Base-by-base conservation (phyloP, 2,797 vertebrate genomes). In the Pangasius sanitwongsei region DNA sequence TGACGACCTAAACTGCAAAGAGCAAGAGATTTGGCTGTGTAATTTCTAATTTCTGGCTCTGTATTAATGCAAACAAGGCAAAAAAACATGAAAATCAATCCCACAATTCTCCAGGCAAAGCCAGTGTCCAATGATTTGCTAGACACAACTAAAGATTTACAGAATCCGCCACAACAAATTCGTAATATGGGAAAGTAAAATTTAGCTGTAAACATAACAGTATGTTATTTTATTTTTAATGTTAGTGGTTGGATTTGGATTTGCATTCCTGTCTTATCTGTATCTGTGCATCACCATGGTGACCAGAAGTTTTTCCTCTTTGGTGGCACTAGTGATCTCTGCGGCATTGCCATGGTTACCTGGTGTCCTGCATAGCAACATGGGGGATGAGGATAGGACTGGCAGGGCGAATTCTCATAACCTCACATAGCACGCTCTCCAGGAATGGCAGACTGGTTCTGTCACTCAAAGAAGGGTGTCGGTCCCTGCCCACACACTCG, bases 341-440 rank as follows among this genome's bases (percentile, higher is more conserved):
- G 83, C 83, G 72, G 85, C 84, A 78, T 90, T 87, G 86, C 87
- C 87, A 88, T 87, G 90, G 88, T 89, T 90, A 96, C 96, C 96
- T 96, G 94, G 94, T 97, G 94, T 96, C 91, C 2, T 91, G 94
- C 94, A 95, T 91, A 85, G 96, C 96, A 1, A 92, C 94, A 89
- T 97, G 96, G 0, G 96, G 96, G 89, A 97, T 96, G 89, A 97
- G 94, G 16, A 97, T 92, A 0, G 96, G 96, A 92, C 95, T 96
- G 67, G 97, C 96, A 0, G 96, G 96, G 11, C 96, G 92, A 88
- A 97, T 96, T 93, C 96, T 95, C 95, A 97, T 94, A 25, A 96
- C 96, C 87, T 97, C 96, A 2, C 94, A 95, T 91, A 97, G 92
- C 28, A 96, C 95, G 1, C 94, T 93, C 85, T 96, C 96, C 87